These are phyloP conservation scores for Grammomys dolichurus DNA, from an alignment of 2,113 vertebrate genomes.

Conservation along the genomic window DNA sequence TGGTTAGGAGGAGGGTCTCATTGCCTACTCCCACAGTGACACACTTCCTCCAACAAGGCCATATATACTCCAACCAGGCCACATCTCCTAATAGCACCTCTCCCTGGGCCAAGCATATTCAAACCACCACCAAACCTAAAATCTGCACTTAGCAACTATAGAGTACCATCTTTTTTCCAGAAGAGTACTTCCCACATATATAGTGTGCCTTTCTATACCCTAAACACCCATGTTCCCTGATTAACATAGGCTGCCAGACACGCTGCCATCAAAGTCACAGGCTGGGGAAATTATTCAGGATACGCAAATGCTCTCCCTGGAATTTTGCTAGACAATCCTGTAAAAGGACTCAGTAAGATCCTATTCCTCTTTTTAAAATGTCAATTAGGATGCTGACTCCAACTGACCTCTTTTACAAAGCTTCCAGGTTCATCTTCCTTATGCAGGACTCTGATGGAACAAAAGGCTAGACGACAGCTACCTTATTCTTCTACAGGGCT, in stretches of 20 bases:
- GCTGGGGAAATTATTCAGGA: background rate
- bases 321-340: background rate
- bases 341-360: background rate
- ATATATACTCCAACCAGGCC: no score
- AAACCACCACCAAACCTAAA: background rate
- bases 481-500: background rate
- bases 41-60: no score
- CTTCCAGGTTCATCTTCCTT: background rate
- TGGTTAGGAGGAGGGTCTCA: no score
- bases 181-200: background rate
- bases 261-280: background rate
- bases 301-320: background rate
- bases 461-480: background rate
- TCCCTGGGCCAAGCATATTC: no score
- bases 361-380: background rate
- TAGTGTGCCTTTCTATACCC: background rate
- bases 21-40: no score
- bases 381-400: background rate
- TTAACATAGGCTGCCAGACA: background rate
- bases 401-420: background rate
- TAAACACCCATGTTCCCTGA: background rate
- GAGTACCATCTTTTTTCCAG: background rate
- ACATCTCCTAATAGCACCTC: no score
- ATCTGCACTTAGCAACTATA: background rate
- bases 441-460: background rate